Conservation (phyloP, 2,113 vertebrate genomes). For the Pterocles orientalis region DNA sequence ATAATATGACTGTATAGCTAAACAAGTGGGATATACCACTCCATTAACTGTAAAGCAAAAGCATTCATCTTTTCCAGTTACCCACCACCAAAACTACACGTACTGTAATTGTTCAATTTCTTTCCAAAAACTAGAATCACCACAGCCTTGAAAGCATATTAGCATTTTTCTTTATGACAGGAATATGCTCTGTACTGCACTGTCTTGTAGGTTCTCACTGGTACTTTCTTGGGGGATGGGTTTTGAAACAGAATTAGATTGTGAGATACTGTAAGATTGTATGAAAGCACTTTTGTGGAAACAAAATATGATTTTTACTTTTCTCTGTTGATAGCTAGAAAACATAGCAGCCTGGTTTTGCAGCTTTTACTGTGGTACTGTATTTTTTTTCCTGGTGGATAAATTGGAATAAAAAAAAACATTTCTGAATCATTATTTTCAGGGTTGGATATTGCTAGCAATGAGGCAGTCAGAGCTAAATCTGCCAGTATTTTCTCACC, state of each 20-base stretch:
- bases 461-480: not conserved
- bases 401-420: not conserved
- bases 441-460: not conserved
- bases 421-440: not conserved
- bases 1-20: not conserved
- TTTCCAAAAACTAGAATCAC: slow-evolving; percentile 12
- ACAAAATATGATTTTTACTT: not conserved
- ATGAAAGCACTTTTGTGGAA: not conserved
- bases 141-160: not conserved
- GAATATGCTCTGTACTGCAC: slow-evolving; percentile 49
- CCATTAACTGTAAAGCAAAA: not conserved
- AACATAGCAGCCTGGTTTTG: not conserved
- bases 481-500: not conserved
- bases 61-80: not conserved
- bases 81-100: not conserved
- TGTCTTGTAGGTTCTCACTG: slow-evolving; percentile 35
- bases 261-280: slow-evolving; percentile 29
- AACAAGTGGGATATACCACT: not conserved
- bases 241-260: slow-evolving; percentile 58
- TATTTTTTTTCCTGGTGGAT: not conserved
- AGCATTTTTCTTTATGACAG: slow-evolving; percentile 42
- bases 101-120: slow-evolving; percentile 34
- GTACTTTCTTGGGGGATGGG: slow-evolving; percentile 37
- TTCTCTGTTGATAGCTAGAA: not conserved
- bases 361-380: not conserved